These are phyloP conservation scores for Chloromyia formosa DNA, from an alignment of 2,888 invertebrate species.

Conservation along the genomic window DNA sequence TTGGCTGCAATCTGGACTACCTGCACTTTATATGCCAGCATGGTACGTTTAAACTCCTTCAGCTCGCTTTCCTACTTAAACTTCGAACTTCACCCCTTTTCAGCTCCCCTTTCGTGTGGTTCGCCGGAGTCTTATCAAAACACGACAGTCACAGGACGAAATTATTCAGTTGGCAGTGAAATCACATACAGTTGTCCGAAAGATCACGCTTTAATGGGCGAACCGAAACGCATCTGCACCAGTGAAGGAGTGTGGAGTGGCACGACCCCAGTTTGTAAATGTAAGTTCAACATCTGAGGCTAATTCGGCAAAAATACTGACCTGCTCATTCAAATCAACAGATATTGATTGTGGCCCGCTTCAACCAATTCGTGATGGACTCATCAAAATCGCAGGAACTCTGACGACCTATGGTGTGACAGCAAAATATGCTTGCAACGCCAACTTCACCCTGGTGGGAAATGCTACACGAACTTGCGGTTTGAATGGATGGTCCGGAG, in stretches of 20 bases:
- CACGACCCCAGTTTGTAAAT: constrained; percentile 83
- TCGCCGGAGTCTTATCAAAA: constrained; percentile 87
- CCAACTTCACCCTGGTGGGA: constrained; percentile 86
- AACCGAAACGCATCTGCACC: constrained; percentile 73
- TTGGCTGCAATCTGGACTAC: constrained; percentile 92
- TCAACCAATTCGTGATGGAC: constrained; percentile 76
- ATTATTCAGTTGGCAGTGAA: constrained; percentile 73
- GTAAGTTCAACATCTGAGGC: constrained; percentile 66
- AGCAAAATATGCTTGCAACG: constrained; percentile 80
- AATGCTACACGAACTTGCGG: constrained; percentile 76
- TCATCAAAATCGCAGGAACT: constrained; percentile 71
- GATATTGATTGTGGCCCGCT: constrained; percentile 84
- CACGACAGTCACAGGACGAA: constrained; percentile 79
- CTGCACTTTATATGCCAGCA: constrained; percentile 93
- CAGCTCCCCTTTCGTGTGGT: constrained; percentile 86
- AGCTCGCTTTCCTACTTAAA: constrained; percentile 3
- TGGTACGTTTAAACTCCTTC: constrained; percentile 66
- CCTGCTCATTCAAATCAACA: constrained; percentile 59
- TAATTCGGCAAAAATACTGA: not conserved
- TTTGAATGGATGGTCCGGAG: constrained; percentile 81
- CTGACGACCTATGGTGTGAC: constrained; percentile 82
- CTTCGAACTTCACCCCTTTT: constrained; percentile 51
- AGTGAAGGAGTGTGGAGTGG: constrained; percentile 86
- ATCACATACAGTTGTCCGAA: constrained; percentile 83
- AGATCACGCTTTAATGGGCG: constrained; percentile 82